Base-by-base conservation (phyloP, 2,888 invertebrate species). In the Dusona sp. region DNA sequence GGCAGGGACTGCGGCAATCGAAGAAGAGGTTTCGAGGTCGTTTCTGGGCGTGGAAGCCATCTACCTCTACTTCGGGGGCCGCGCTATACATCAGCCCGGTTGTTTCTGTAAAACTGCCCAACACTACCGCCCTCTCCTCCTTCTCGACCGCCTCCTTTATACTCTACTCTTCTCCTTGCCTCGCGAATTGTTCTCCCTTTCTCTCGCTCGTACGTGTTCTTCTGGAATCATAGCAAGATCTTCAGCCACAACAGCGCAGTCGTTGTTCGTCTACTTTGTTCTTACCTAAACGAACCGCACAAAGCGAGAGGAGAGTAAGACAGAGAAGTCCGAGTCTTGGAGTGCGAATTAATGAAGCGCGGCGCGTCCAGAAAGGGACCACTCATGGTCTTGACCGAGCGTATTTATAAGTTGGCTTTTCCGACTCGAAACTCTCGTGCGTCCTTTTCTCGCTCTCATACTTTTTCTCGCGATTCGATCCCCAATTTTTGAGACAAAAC, bases 1-100 rank as follows among this genome's bases (percentile, higher is more conserved):
- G 57, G 73, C 70, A 80, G 79, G 67, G 74, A 64, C 64, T 78
- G 87, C 75, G 83, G 82, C 82, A 83, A 87, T 86, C 84, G 83
- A 86, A 84, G 85, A 86, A 84, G 84, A 85, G 88, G 88, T 89
- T 87, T 91, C 90, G 93, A 92, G 92, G 93, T 92, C 92, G 90
- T 90, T 90, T 90, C 90, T 92, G 93, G 92, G 92, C 92, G 92
- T 92, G 92, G 92, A 91, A 87, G 87, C 90, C 89, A 92, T 91
- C 92, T 89, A 92, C 92, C 91, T 92, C 90, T 89, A 88, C 89
- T 88, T 86, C 83, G 84, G 73, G 86, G 86, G 65, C 80, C 72
- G 75, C 79, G 86, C 88, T 88, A 88, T 87, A 88, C 85, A 88
- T 85, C 88, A 87, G 84, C 75, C 42, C 70, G 79, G 84, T 84